A percentile compares a stretch with the other conserved stretches of the same genome.
phyloP scores from a whole-genome alignment of 2,797 vertebrate genomes.

The Takifugu rubripes region DNA sequence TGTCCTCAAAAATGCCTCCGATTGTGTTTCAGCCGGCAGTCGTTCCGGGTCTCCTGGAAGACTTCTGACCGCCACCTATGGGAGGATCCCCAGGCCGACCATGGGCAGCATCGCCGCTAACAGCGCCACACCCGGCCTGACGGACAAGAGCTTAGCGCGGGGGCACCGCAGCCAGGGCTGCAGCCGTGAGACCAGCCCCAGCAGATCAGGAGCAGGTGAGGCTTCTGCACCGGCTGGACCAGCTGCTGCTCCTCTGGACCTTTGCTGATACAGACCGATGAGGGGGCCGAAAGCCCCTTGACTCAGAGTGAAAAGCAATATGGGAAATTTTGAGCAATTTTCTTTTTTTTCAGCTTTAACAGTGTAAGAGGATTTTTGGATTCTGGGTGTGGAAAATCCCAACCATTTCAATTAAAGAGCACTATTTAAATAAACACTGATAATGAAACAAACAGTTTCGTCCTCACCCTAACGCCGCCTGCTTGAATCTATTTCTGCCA shows the following conservation, averaged over 20 bases:
- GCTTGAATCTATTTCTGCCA: conserved; percentile 3
- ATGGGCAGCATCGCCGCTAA: conserved; percentile 51
- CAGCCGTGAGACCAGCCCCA: conserved; percentile 94
- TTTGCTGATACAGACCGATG: too few species aligned
- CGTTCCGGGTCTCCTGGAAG: conserved; percentile 92
- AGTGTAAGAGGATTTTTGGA: too few species aligned
- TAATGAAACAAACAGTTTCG: too few species aligned
- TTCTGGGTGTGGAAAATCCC: background rate
- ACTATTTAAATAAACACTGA: too few species aligned
- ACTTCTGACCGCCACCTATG: conserved; percentile 81
- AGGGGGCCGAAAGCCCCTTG: too few species aligned
- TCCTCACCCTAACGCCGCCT: conserved; percentile 13
- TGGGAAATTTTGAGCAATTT: background rate
- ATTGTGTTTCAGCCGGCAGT: conserved; percentile 82
- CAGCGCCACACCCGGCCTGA: conserved; percentile 28
- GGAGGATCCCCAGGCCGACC: conserved; percentile 75
- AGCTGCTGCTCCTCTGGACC: background rate
- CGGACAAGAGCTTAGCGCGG: conserved; percentile 79
- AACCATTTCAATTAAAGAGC: too few species aligned
- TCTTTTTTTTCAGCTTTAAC: too few species aligned
- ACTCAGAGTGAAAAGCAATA: background rate
- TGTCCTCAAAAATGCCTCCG: background rate
- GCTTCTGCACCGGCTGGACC: background rate
- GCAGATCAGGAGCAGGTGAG: conserved; percentile 80
- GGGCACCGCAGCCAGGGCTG: conserved; percentile 95